A percentile compares a stretch with the other conserved stretches of the same genome.
Conservation (phyloP, 2,113 vertebrate genomes). For the Camelus dromedarius region DNA sequence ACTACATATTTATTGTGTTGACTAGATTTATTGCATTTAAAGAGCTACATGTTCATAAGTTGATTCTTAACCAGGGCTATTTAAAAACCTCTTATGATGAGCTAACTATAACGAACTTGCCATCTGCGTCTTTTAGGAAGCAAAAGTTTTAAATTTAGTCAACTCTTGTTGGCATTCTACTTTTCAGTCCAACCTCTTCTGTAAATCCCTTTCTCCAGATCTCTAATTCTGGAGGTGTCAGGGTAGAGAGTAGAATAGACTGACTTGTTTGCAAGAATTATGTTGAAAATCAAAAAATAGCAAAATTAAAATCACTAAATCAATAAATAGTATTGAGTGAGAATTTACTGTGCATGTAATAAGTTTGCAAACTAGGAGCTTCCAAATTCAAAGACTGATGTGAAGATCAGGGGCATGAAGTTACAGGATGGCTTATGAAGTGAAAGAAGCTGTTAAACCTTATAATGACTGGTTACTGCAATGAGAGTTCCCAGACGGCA, state of each 20-base stretch:
- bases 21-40: conserved; percentile 60
- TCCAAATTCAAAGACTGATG: neutral
- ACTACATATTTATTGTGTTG: conserved; percentile 40
- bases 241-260: neutral
- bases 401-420: neutral
- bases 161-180: conserved; percentile 46
- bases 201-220: conserved; percentile 6
- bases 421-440: neutral
- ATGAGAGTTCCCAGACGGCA: neutral
- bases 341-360: neutral
- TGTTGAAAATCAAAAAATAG: neutral
- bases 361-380: neutral
- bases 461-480: neutral
- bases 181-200: conserved; percentile 53
- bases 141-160: conserved; percentile 75
- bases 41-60: conserved; percentile 22
- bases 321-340: neutral
- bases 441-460: neutral
- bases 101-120: conserved; percentile 73
- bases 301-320: neutral
- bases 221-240: neutral
- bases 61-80: conserved; percentile 63
- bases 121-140: conserved; percentile 77
- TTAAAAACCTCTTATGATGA: conserved; percentile 74
- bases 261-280: neutral